Evolutionary conservation across 2,888 invertebrate genomes (phyloP), one percentile per base, ranked within the genome.

Genomic region (Protophormia terraenovae): DNA sequence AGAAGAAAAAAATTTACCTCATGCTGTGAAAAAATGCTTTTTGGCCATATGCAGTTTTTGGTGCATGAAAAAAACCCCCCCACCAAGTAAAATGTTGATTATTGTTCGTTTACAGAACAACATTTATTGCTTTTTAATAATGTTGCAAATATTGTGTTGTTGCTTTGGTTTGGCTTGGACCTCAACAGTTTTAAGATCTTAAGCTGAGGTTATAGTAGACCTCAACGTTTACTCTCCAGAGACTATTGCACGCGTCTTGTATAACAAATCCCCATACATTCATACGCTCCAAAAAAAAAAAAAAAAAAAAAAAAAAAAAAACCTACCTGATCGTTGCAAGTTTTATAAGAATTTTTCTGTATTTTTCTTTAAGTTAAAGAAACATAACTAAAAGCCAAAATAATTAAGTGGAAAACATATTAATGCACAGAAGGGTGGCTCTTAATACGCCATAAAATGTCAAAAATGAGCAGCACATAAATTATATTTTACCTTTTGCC

Each of bases 101-200:
- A 71, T 83, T 64, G 78, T 76, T 75, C 79, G 76, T 76, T 84
- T 83, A 53, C 60, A 75, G 50, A 89, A 88, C 38, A 64, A 38
- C 91, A 89, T 90, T 90, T 91, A 90, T 90, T 90, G 90, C 88
- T 89, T 90, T 90, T 91, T 90, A 90, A 90, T 90, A 90, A 91
- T 90, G 87, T 84, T 87, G 86, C 83, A 88, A 80, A 86, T 78
- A 76, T 73, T 66, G 67, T 45, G 55, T 64, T 53, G 29, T 8
- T 27, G 8, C 29, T 8, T 27, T 24, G 45, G 14, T 27, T 66
- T 8, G 24, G 12, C 14, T 41, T 4, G 5, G 7, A 47, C 6
- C 47, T 47, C n/a, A n/a, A n/a, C n/a, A n/a, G n/a, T n/a, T n/a
- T n/a, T n/a, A n/a, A n/a, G n/a, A n/a, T n/a, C n/a, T n/a, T n/a